A percentile compares a stretch with the other conserved stretches of the same genome.
These are phyloP conservation scores for Sporophila hypoxantha DNA, from an alignment of 2,113 vertebrate genomes.

Conservation along the genomic window DNA sequence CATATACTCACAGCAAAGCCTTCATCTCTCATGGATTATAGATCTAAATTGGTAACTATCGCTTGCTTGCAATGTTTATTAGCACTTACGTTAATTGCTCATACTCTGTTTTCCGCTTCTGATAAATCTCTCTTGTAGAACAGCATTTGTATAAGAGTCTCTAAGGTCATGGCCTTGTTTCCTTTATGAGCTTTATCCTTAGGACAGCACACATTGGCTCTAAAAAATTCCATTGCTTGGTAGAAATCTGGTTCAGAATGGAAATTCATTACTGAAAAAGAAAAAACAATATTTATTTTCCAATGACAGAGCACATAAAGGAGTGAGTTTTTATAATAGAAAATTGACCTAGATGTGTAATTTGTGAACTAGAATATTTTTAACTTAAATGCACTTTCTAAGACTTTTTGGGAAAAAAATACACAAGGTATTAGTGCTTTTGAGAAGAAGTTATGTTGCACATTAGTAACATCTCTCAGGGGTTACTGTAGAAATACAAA, in stretches of 20 bases:
- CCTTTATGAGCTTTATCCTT: slow-evolving; percentile 30
- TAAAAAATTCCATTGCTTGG: background rate
- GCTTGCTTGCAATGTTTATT: slow-evolving; percentile 45
- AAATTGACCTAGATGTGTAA: background rate
- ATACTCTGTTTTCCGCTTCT: slow-evolving; percentile 16
- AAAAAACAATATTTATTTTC: background rate
- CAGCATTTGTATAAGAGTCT: background rate
- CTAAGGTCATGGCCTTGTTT: background rate
- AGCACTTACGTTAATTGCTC: slow-evolving; percentile 6
- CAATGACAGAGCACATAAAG: background rate
- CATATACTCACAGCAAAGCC: slow-evolving; percentile 50
- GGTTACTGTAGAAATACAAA: background rate
- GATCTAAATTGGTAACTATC: slow-evolving; percentile 63
- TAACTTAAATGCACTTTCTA: background rate
- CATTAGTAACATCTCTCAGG: background rate
- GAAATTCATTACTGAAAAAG: background rate
- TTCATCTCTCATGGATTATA: slow-evolving; percentile 60
- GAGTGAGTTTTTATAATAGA: background rate
- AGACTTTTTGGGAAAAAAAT: rapidly evolving
- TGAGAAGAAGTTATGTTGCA: background rate
- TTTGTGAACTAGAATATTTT: background rate
- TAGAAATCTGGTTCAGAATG: background rate
- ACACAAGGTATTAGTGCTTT: background rate
- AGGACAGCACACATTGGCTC: background rate
- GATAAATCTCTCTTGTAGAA: background rate